These are phyloP conservation scores for Pogonognathellus flavescens DNA, from an alignment of 1,140 invertebrate species.

Conservation along the genomic window DNA sequence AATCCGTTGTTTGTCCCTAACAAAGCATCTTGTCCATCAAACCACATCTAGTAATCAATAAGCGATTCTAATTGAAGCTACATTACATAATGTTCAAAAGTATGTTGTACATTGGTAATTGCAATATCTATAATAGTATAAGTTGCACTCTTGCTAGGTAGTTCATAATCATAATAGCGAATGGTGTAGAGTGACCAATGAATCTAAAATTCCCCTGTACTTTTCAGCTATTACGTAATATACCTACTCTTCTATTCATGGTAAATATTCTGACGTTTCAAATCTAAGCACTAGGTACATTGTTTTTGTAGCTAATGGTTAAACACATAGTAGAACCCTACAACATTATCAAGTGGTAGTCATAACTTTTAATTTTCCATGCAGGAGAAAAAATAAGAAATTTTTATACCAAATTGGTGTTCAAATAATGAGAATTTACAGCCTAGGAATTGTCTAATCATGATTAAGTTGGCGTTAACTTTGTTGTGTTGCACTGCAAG, in stretches of 20 bases:
- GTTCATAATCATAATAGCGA: no score
- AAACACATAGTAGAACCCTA: no score
- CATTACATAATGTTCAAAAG: background rate
- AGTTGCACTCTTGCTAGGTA: no score
- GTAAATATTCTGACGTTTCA: no score
- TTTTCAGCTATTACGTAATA: no score
- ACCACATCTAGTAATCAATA: conserved; percentile 20
- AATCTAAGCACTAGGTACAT: no score
- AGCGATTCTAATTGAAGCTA: background rate
- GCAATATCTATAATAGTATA: no score
- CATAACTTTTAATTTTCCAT: conserved; percentile 56
- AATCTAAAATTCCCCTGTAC: no score
- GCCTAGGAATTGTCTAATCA: conserved; percentile 49
- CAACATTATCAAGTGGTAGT: conserved; percentile 11
- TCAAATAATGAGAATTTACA: conserved; percentile 59
- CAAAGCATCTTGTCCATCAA: background rate
- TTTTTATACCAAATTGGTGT: conserved; percentile 52
- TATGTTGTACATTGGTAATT: background rate
- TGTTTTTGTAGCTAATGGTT: no score
- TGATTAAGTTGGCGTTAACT: conserved; percentile 41
- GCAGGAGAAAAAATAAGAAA: conserved; percentile 24
- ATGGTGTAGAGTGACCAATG: no score
- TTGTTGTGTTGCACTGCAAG: background rate
- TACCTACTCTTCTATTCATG: no score
- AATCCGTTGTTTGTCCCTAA: conserved; percentile 8